Base-by-base conservation (phyloP, 2,888 invertebrate genomes). In the Helicoverpa assulta region DNA sequence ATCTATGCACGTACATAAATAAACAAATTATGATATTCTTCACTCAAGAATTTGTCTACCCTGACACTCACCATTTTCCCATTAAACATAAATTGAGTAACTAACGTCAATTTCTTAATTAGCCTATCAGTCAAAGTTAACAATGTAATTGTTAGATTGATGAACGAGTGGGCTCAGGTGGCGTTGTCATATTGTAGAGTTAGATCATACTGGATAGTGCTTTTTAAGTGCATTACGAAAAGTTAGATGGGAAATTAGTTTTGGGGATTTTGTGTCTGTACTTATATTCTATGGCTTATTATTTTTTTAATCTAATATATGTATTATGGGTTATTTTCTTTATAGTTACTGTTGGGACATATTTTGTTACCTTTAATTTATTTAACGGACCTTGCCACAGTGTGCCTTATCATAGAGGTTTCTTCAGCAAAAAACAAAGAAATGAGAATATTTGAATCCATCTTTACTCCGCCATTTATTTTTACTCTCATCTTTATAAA, bases 91-190 rank as follows among this genome's bases (percentile, higher is more conserved):
- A 16, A 16, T 19, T 58, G 12, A 52, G 18, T 18, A 16, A 51
- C 0, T 55, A 47, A 54, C 70, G 21, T 51, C 73, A 62, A 64
- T 77, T 69, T 47, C 54, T 61, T 79, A 76, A 75, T 83, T 19
- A 67, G 26, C 19, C 60, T 55, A 75, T 80, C 74, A 60, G 56
- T 80, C 61, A 74, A 61, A 73, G 66, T 52, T n/a, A 62, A 53
- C 67, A 76, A 78, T 57, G 33, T 58, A 51, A 61, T 78, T 57
- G 33, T 78, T 77, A 81, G 37, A 67, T 75, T 84, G 83, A 85
- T 79, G 64, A 71, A 83, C 71, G 68, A 29, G 16, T 54, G 53
- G 71, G 12, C 70, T 10, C 76, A 75, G 78, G 72, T 81, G 73
- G 51, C 37, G 16, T 19, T 5, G 52, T 47, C 18, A 78, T 67